Percentiles rank a stretch among this genome's conserved stretches.
Conservation (phyloP, 2,797 vertebrate species). For the Parauchenoglanis ngamensis region DNA sequence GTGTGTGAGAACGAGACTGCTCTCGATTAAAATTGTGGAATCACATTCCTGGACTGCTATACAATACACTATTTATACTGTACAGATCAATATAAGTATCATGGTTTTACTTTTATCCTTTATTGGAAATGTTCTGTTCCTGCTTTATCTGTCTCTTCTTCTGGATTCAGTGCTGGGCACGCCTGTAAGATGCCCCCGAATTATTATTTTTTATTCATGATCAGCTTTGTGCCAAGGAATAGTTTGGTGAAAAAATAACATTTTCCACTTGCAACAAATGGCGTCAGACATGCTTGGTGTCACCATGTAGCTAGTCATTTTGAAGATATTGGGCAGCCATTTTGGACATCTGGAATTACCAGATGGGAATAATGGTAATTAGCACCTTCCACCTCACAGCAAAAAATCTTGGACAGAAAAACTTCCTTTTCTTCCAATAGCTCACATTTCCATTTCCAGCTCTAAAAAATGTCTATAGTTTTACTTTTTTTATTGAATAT, state of each 20-base stretch:
- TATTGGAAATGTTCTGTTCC: neutral
- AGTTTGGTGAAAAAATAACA: neutral
- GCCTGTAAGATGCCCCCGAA: constrained; percentile 51
- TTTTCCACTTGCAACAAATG: neutral
- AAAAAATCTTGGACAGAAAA: neutral
- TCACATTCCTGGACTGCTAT: constrained; percentile 44
- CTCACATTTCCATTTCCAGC: neutral
- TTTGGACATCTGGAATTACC: neutral
- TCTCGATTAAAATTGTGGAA: constrained; percentile 1
- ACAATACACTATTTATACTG: constrained; percentile 21
- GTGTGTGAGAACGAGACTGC: constrained; percentile 13
- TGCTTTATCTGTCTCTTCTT: neutral
- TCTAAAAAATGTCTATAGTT: neutral
- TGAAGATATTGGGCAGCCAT: neutral
- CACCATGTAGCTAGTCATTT: neutral
- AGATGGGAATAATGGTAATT: neutral
- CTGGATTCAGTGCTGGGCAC: constrained; percentile 3
- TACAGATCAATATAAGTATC: constrained; percentile 30
- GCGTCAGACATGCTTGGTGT: neutral
- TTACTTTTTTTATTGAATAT: neutral
- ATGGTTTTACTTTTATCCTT: constrained; percentile 38
- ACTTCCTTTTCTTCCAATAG: neutral
- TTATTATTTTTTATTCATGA: constrained; percentile 19
- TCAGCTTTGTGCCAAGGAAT: constrained; percentile 49
- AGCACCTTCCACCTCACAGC: neutral